Conservation (phyloP, 2,113 vertebrate genomes). For the Oophaga pumilio region DNA sequence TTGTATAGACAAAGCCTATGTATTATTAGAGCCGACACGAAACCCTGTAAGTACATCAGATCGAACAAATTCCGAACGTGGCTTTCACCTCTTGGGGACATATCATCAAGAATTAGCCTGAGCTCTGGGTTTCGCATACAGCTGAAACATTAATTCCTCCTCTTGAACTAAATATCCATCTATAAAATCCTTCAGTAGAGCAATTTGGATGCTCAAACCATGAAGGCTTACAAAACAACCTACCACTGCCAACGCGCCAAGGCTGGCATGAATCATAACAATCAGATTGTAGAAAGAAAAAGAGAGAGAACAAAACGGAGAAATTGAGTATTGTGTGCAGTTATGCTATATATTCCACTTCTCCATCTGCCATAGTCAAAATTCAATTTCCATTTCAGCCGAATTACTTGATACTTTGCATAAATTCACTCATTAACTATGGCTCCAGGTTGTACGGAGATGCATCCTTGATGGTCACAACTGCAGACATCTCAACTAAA, state of each 20-base stretch:
- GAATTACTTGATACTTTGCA: slow-evolving; percentile 2
- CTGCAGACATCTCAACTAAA: neutral
- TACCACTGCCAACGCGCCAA: slow-evolving; percentile 25
- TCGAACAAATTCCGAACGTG: slow-evolving; percentile 23
- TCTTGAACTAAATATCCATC: slow-evolving; percentile 37
- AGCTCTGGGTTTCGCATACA: slow-evolving; percentile 39
- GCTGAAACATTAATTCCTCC: slow-evolving; percentile 32
- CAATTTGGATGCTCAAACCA: slow-evolving; percentile 37
- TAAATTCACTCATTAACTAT: neutral
- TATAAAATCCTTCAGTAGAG: slow-evolving; percentile 29
- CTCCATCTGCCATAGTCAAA: slow-evolving; percentile 8
- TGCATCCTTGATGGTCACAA: neutral
- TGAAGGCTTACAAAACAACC: slow-evolving; percentile 27
- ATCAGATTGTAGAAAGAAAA: neutral
- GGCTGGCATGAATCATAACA: slow-evolving; percentile 39
- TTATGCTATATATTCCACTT: slow-evolving; percentile 12
- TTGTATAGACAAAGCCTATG: slow-evolving; percentile 19
- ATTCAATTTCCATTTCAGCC: slow-evolving; percentile 5
- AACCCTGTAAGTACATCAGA: slow-evolving; percentile 35
- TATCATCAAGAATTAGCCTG: slow-evolving; percentile 9
- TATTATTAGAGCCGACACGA: slow-evolving; percentile 9
- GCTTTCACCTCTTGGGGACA: slow-evolving; percentile 11
- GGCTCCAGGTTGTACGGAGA: neutral
- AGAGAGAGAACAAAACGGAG: slow-evolving; percentile 20
- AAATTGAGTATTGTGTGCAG: slow-evolving; percentile 11